Base-by-base conservation (phyloP, 2,113 vertebrate species). In the Chionomys nivalis region DNA sequence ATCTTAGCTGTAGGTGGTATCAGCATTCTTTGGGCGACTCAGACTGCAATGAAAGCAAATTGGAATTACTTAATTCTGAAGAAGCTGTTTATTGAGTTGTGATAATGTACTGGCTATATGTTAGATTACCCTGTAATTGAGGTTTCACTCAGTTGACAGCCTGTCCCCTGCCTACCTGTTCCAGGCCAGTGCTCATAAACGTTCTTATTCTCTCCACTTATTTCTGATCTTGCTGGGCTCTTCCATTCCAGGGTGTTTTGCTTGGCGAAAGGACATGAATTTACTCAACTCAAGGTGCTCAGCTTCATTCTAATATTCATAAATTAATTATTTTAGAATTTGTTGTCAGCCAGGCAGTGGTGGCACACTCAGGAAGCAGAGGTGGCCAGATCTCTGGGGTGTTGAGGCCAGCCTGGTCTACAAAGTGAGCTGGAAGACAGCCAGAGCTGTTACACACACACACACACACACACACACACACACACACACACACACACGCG, bases 11-110 rank as follows among this genome's bases (percentile, higher is more conserved):
- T 77, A 82, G 88, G 49, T 93, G 89, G 96, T 65, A 97, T 93
- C 94, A 96, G 39, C 79, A 97, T 97, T 93, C 96, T 91, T 89
- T 49, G 89, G 93, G 86, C 33, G 0, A 36, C 90, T 79, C 93
- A 73, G 94, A 65, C n/a, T 6, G 85, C 90, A 97, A 95, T 97
- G 97, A 96, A 96, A 98, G 96, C 68, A 96, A 96, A 98, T 93
- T 97, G 96, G 92, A 98, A 97, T 96, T 82, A 94, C 96, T 97
- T 98, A 93, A 96, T 98, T 98, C 95, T 89, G 90, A 97, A 96
- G 97, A 97, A 97, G 96, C 93, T 97, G 95, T 97, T 98, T 98
- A 98, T 97, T 97, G 98, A 98, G 97, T 97, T 98, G 96, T 78
- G 97, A 39, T 97, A 94, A 97, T 97, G 97, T 97, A 79, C 91